Evolutionary conservation across 2,797 vertebrate species (phyloP).

Genomic region (Valencia hispanica): DNA sequence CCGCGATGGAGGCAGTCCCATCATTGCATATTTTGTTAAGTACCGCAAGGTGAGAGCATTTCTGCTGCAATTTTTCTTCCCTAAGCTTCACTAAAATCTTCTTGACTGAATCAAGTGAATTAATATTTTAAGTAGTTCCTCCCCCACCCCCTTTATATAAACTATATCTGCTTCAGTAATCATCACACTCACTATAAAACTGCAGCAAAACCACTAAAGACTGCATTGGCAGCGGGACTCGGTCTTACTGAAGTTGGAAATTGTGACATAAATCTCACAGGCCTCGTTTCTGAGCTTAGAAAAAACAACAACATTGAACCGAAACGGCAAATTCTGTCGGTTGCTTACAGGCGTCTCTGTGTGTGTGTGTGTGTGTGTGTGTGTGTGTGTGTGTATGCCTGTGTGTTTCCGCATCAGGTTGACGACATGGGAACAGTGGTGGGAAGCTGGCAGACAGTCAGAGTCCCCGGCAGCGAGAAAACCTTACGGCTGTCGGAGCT

Average conservation of each 20-base stretch:
- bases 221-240: slow-evolving; percentile 47
- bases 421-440: slow-evolving; percentile 82
- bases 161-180: slow-evolving; percentile 55
- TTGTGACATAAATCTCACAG: slow-evolving; percentile 59
- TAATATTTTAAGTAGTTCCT: slow-evolving; percentile 15
- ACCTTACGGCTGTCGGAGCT: slow-evolving; percentile 90
- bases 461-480: slow-evolving; percentile 95
- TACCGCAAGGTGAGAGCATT: slow-evolving; percentile 90
- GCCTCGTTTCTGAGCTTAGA: slow-evolving; percentile 38
- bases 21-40: slow-evolving; percentile 95
- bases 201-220: slow-evolving; percentile 42
- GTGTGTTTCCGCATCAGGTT: slow-evolving; percentile 78
- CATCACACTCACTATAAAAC: slow-evolving; percentile 60
- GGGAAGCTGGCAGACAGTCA: slow-evolving; percentile 91
- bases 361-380: slow-evolving; percentile 30
- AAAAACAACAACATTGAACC: slow-evolving; percentile 13
- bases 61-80: neutral
- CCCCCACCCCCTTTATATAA: slow-evolving; percentile 61
- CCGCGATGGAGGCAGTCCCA: slow-evolving; percentile 86
- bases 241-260: slow-evolving; percentile 58
- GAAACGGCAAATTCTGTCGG: slow-evolving; percentile 36
- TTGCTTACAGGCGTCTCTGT: slow-evolving; percentile 42
- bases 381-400: slow-evolving; percentile 34
- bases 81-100: neutral
- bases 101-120: slow-evolving; percentile 30